phyloP scores from a whole-genome alignment of 2,113 vertebrate genomes.

The Perca flavescens region DNA sequence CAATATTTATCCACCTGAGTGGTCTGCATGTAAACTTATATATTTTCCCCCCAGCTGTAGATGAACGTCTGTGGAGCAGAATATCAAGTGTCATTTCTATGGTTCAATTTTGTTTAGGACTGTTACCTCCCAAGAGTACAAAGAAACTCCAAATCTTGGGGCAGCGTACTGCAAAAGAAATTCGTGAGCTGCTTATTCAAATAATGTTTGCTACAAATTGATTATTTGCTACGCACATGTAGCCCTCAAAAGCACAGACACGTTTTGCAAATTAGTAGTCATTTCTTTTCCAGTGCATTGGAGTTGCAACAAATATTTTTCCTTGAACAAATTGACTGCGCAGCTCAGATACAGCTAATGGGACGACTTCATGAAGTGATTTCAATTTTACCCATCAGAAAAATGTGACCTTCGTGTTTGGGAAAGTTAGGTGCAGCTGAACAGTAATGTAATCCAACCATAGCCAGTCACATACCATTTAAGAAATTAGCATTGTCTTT shows the following conservation, averaged over 20 bases:
- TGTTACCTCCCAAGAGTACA: neutral
- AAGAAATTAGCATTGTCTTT: neutral
- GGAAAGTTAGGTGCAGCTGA: no score
- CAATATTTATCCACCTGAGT: neutral
- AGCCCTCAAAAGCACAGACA: neutral
- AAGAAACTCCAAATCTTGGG: neutral
- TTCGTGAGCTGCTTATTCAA: neutral
- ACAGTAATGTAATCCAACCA: neutral
- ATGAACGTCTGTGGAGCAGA: neutral
- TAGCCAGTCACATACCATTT: neutral
- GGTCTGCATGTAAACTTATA: neutral
- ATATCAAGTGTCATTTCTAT: neutral
- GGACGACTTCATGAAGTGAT: neutral
- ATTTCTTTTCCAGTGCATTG: neutral
- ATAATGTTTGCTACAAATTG: no score
- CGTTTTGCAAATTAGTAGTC: neutral
- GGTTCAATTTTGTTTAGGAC: no score
- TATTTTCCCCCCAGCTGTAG: neutral
- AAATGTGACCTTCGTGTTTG: neutral
- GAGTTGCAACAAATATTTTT: no score
- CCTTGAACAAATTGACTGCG: neutral
- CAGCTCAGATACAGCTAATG: neutral
- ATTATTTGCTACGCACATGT: neutral
- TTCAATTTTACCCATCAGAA: neutral
- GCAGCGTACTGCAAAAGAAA: neutral